Evolutionary conservation across 2,113 vertebrate genomes (phyloP), one percentile per base, ranked within the genome.

Genomic region (Gymnobelideus leadbeateri): DNA sequence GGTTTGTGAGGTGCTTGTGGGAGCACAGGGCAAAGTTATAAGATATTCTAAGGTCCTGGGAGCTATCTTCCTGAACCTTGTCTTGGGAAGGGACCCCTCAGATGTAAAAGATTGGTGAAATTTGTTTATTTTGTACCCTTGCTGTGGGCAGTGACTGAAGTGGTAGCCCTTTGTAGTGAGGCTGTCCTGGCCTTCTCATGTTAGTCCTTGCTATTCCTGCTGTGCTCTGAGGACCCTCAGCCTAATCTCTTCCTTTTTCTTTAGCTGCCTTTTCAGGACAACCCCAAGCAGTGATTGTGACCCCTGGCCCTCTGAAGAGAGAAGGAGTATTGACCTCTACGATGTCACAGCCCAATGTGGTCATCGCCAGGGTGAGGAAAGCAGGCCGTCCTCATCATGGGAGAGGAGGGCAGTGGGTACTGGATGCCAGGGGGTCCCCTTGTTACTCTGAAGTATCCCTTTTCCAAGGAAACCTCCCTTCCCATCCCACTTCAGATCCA

Each of bases 251-350:
- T 89, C 93, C 97, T 91, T 97, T 55, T 97, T 96, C 97, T 94
- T 96, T 98, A 99, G 99, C 98, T 95, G 98, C 99, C 96, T 99
- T 99, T 97, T 92, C 99, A 97, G 99, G 99, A 96, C 99, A 98
- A 54, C 93, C 99, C 28, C 98, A 98, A 96, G 98, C 99, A 93
- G 99, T 99, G 97, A 99, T 99, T 93, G 99, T 99, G 97, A 99
- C 99, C 8, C 99, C 99, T 43, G 98, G 99, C 54, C 98, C 99
- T 96, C 97, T 99, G 97, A 99, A 99, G 98, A 98, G 98, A 96
- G 99, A 99, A 49, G 98, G 98, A 68, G 98, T 99, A 96, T 96
- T 99, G 97, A 98, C 98, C 25, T 98, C 98, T 55, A 96, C 98
- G 3, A 98, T 98, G 92, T 98, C 99, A 91, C 99, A 98, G 91